Evolutionary conservation across 1,140 invertebrate genomes (phyloP), one percentile per base, ranked within the genome.

Genomic region (Temnothorax longispinosus): DNA sequence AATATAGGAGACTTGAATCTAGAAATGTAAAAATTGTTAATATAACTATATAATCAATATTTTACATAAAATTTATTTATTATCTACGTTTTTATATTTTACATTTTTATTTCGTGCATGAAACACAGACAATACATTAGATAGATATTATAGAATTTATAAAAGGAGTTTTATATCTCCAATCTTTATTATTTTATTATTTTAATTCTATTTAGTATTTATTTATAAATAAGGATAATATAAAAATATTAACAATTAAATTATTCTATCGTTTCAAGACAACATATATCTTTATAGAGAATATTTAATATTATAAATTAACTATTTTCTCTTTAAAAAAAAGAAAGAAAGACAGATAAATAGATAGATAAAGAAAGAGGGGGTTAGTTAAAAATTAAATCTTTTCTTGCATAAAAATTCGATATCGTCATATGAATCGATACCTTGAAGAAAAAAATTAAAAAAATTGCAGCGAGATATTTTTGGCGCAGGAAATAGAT

Each of bases 381-480:
- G 1, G 1, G 10, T 4, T 47, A 32, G 13, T 13, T 21, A 50
- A 65, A 75, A 65, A 3, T 35, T 47, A 1, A 35, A 38, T 60
- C 15, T n/a, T 13, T 32, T 64, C 15, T 38, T 0, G 21, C 2
- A 27, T 35, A 50, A 80, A 64, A 11, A 80, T 1, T 21, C 18
- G 4, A 0, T 64, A 35, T n/a, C 35, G 18, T 58, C 27, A 13
- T 50, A 65, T 67, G 32, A 69, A 18, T 11, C 18, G 10, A 41
- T 41, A 41, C 13, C 4, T 69, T 18, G 32, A 32, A 54, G 7
- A 56, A 38, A 78, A 52, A 50, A 54, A 11, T 47, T 1, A 27
- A 15, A 52, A 54, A 54, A 54, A 54, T 62, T 41, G 44, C 60
- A 35, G 41, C n/a, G 3, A 65, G n/a, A 80, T 65, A 80, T 80